Base-by-base conservation (phyloP, 2,113 vertebrate genomes). In the Leptobrachium leishanense region DNA sequence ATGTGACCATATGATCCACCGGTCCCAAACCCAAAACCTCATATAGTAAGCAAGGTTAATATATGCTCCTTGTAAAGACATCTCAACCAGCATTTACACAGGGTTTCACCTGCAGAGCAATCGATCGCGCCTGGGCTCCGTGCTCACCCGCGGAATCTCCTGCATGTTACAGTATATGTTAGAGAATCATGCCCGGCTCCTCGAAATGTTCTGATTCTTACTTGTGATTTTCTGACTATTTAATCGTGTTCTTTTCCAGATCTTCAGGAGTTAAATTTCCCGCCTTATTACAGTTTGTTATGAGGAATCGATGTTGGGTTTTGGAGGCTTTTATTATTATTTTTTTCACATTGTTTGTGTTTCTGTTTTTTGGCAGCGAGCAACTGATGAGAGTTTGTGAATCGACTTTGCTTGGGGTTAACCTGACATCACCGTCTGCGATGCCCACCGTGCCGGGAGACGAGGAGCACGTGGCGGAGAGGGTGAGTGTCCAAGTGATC, bases 381-480 rank as follows among this genome's bases (percentile, higher is more conserved):
- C 87, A 87, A 88, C 76, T 53, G 88, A 89, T 88, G 89, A 82
- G 79, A 84, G 71, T 84, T 82, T 85, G 72, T 44, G 82, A 84
- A 84, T 31, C 44, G 83, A 84, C 83, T 77, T 84, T 83, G 82
- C 84, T 79, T 88, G 86, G 83, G 78, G 55, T 86, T 88, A 85
- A 88, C 84, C 83, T 80, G 86, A 71, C 72, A 82, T 84, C 83
- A 82, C 84, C 7, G 2, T 87, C 82, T 82, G 87, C 82, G 82
- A 99, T 98, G 97, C 96, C 96, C 89, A 96, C 94, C 50, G 86
- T 94, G 84, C 96, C 96, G 1, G 96, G 96, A 88, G 95, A 98
- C 40, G 93, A 95, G 75, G 95, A 95, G 88, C 95, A 95, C 83
- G 92, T 94, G 64, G 90, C 92, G 9, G 95, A 96, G 84, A 91